Base-by-base conservation (phyloP, 2,888 invertebrate genomes). In the Criorhina ranunculi region DNA sequence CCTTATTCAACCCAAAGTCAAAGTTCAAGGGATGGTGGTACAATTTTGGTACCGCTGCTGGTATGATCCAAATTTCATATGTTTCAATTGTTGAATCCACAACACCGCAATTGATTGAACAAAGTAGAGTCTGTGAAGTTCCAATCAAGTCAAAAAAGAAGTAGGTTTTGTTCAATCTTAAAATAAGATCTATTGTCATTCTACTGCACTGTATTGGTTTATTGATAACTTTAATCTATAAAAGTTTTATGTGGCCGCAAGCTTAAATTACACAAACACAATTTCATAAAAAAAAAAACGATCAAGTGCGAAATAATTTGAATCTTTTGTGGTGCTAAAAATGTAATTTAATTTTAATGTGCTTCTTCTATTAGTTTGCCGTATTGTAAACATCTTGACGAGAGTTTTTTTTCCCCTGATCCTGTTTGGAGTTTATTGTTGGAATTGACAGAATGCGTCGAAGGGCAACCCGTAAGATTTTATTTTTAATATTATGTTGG, bases 401-500 rank as follows among this genome's bases (percentile, higher is more conserved):
- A 37, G 44, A 35, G 40, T 42, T 31, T 33, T 37, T 49, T 15
- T 53, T n/a, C 9, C 4, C 4, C 24, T 24, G 51, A 24, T 69
- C 19, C 17, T 4, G 69, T 7, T 51, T 51, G 37, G 33, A 60
- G 31, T 60, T 57, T 42, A 1, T 44, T 62, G n/a, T 46, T 37
- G 51, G 53, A 76, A 24, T 24, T 66, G 76, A 69, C 82, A 86
- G 75, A 86, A 88, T 86, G 88, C 89, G 89, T 42, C 89, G 89
- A 87, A 88, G 89, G 87, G 88, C 87, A 86, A 89, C 87, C 87
- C 87, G 89, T 90, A 89, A 90, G 90, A 87, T 19, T 53, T 64
- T 64, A n/a, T 6, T 62, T 33, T 64, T 78, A 55, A 12, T 33
- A 51, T 33, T 40, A 15, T 51, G 15, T 62, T 17, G 2, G 33